phyloP scores from a whole-genome alignment of 1,140 invertebrate species.

The Hydropsyche tenuis region DNA sequence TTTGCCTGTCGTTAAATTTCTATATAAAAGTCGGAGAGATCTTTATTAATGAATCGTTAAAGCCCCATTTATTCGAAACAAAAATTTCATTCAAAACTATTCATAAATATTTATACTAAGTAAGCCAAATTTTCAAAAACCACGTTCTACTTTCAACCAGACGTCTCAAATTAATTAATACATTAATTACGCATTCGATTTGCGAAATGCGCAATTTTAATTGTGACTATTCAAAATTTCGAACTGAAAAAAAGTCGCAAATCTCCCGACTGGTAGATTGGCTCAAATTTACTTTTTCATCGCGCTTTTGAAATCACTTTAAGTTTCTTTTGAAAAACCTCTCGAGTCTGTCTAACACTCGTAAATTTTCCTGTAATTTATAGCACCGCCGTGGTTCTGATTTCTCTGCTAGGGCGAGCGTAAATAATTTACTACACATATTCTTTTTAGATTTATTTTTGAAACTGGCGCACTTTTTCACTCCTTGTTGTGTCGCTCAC shows the following conservation, averaged over 20 bases:
- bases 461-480: slow-evolving; percentile 32
- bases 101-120: neutral
- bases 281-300: slow-evolving; percentile 13
- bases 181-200: neutral
- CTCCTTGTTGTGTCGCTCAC: slow-evolving; percentile 44
- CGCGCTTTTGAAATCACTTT: slow-evolving; percentile 39
- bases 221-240: too few species aligned
- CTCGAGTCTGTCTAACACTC: slow-evolving; percentile 43
- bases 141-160: neutral
- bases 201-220: too few species aligned
- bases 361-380: slow-evolving; percentile 50
- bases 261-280: neutral
- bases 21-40: neutral
- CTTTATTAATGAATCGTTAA: too few species aligned
- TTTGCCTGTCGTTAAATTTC: neutral
- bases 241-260: too few species aligned
- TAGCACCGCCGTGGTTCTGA: slow-evolving; percentile 44
- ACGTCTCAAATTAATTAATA: neutral
- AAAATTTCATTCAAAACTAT: too few species aligned
- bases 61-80: too few species aligned
- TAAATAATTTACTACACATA: slow-evolving; percentile 50
- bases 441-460: slow-evolving; percentile 49
- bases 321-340: slow-evolving; percentile 34
- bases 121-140: slow-evolving; percentile 2
- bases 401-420: slow-evolving; percentile 45